These are phyloP conservation scores for Bombyx huttoni DNA, from an alignment of 2,888 invertebrate species.

Conservation along the genomic window DNA sequence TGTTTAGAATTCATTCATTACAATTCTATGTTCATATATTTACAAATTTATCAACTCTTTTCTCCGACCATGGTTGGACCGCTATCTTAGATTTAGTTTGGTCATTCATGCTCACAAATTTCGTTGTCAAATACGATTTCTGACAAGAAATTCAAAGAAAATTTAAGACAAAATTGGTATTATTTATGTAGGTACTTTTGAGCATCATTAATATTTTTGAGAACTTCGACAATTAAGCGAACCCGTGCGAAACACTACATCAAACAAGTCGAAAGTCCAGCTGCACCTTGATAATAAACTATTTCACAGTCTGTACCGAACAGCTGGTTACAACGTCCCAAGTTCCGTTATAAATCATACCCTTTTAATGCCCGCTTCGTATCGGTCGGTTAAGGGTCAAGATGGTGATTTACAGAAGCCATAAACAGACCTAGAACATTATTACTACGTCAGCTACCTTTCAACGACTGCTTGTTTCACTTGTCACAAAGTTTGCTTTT, in stretches of 20 bases:
- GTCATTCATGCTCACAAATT: too few species aligned
- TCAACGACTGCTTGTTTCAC: conserved; percentile 17
- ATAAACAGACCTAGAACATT: conserved; percentile 55
- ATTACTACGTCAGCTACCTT: conserved; percentile 54
- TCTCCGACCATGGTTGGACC: too few species aligned
- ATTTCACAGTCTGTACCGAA: conserved; percentile 42
- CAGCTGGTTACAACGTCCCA: conserved; percentile 65
- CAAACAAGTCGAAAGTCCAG: conserved; percentile 16
- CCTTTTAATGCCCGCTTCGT: conserved; percentile 60
- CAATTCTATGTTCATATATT: too few species aligned
- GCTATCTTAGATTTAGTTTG: too few species aligned
- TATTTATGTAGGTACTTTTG: too few species aligned
- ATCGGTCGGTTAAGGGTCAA: conserved; percentile 56
- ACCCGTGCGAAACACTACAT: background rate
- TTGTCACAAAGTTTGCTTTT: background rate
- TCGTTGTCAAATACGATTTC: too few species aligned
- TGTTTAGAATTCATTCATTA: too few species aligned
- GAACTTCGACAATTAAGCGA: conserved; percentile 18
- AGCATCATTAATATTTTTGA: background rate
- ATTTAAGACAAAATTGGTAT: too few species aligned
- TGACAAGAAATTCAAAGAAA: too few species aligned
- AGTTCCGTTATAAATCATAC: conserved; percentile 66
- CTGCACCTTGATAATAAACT: conserved; percentile 56
- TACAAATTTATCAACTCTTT: too few species aligned
- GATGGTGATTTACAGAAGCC: conserved; percentile 59